These are phyloP conservation scores for Acropora yongei DNA, from an alignment of 64 coral and sea anemone genomes.

Conservation along the genomic window DNA sequence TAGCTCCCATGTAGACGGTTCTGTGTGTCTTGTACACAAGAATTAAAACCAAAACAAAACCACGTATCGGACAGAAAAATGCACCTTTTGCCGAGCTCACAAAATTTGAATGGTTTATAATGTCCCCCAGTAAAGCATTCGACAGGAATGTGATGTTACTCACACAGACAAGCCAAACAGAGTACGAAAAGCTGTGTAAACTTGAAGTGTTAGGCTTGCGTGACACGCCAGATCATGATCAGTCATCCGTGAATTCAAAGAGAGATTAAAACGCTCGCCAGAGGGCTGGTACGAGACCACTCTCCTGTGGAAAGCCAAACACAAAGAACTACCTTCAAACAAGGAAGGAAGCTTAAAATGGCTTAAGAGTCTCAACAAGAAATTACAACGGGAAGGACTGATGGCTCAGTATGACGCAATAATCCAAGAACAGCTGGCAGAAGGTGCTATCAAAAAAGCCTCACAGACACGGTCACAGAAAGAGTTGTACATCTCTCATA, in stretches of 20 bases:
- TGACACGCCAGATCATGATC: too few species aligned
- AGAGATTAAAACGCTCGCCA: background rate
- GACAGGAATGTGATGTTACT: too few species aligned
- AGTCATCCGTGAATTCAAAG: too few species aligned
- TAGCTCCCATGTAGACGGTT: constrained; percentile 23
- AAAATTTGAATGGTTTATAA: too few species aligned
- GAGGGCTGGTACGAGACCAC: constrained; percentile 63
- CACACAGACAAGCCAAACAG: too few species aligned
- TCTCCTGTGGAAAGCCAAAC: constrained; percentile 59
- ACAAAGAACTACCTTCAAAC: constrained; percentile 43
- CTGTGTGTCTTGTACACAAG: background rate
- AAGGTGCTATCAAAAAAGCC: constrained; percentile 44
- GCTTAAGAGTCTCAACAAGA: constrained; percentile 31
- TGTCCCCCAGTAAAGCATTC: too few species aligned
- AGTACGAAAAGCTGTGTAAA: too few species aligned
- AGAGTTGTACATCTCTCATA: constrained; percentile 56
- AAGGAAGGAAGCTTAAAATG: constrained; percentile 54
- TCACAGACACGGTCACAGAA: background rate
- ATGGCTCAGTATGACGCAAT: constrained; percentile 41
- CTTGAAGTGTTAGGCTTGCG: too few species aligned
- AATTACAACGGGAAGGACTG: constrained; percentile 17
- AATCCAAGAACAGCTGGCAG: constrained; percentile 61
- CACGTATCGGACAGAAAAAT: too few species aligned
- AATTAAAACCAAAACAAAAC: too few species aligned
- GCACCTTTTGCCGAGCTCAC: too few species aligned